Conservation (phyloP, 2,888 invertebrate genomes). For the Horisme vitalbata region DNA sequence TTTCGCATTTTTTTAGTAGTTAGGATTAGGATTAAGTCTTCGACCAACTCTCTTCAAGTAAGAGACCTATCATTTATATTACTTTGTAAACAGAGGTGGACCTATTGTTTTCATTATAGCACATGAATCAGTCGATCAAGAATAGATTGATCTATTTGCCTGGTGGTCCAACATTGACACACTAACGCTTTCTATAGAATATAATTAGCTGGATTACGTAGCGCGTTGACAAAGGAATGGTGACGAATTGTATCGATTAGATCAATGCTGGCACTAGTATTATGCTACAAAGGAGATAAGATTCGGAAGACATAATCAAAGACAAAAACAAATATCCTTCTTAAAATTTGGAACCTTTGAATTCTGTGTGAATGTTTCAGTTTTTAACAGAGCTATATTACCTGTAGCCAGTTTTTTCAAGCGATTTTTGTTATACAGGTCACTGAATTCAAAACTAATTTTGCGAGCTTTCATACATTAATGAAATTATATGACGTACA, state of each 20-base stretch:
- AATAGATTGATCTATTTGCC: slow-evolving; percentile 48
- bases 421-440: too few relatives aligned
- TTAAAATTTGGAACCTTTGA: too few relatives aligned
- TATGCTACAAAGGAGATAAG: slow-evolving; percentile 14
- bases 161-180: slow-evolving; percentile 62
- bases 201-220: slow-evolving; percentile 52
- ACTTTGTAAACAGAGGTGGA: slow-evolving; percentile 12
- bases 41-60: too few relatives aligned
- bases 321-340: too few relatives aligned
- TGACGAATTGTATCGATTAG: slow-evolving; percentile 45
- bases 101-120: slow-evolving; percentile 16
- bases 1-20: too few relatives aligned
- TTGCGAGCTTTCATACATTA: too few relatives aligned
- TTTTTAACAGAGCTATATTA: too few relatives aligned
- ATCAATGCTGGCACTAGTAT: slow-evolving; percentile 52
- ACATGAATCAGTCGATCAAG: slow-evolving; percentile 41
- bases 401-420: neutral
- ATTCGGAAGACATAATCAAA: slow-evolving; percentile 10
- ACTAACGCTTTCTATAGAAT: slow-evolving; percentile 54
- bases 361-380: too few relatives aligned
- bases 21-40: too few relatives aligned
- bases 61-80: neutral
- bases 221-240: slow-evolving; percentile 44
- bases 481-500: too few relatives aligned
- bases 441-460: too few relatives aligned